These are phyloP conservation scores for Caenorhabditis sp. DNA, from an alignment of 2,888 invertebrate genomes.

Conservation along the genomic window DNA sequence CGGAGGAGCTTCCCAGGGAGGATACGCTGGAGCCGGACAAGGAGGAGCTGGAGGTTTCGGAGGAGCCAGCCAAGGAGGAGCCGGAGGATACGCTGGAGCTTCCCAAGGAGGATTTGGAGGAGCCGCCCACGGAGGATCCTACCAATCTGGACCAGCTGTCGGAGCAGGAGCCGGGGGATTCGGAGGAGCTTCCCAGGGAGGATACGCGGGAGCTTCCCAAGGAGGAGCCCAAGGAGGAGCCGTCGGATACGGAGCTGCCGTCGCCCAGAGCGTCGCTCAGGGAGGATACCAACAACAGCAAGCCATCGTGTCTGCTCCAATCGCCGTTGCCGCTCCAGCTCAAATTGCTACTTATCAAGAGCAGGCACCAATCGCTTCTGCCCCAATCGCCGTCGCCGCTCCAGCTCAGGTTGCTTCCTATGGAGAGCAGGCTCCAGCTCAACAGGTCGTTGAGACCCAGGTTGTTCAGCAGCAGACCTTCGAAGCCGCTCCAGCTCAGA, in stretches of 20 bases:
- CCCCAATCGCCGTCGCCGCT: slow-evolving; percentile 32
- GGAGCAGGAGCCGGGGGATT: slow-evolving; percentile 44
- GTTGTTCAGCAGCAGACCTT: slow-evolving; percentile 41
- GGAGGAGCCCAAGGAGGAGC: slow-evolving; percentile 31
- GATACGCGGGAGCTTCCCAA: slow-evolving; percentile 52
- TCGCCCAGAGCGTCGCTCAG: too few species aligned
- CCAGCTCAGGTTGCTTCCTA: slow-evolving; percentile 53
- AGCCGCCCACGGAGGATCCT: slow-evolving; percentile 38
- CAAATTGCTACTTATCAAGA: slow-evolving; percentile 52
- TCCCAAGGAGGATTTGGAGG: slow-evolving; percentile 43
- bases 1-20: slow-evolving; percentile 46
- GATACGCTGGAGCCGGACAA: slow-evolving; percentile 56
- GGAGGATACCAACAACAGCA: slow-evolving; percentile 43
- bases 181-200: slow-evolving; percentile 19
- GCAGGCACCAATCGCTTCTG: slow-evolving; percentile 49
- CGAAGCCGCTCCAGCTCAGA: slow-evolving; percentile 44
- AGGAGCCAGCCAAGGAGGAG: slow-evolving; percentile 28
- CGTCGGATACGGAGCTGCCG: slow-evolving; percentile 16
- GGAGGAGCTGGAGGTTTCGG: slow-evolving; percentile 31
- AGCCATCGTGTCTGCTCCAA: not conserved
- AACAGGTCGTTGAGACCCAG: slow-evolving; percentile 20
- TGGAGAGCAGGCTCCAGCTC: slow-evolving; percentile 59
- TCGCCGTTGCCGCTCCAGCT: slow-evolving; percentile 30
- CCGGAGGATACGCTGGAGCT: slow-evolving; percentile 23
- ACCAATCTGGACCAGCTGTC: not conserved